Evolutionary conservation across 2,113 vertebrate species (phyloP).

Genomic region (Notothenia rossii): DNA sequence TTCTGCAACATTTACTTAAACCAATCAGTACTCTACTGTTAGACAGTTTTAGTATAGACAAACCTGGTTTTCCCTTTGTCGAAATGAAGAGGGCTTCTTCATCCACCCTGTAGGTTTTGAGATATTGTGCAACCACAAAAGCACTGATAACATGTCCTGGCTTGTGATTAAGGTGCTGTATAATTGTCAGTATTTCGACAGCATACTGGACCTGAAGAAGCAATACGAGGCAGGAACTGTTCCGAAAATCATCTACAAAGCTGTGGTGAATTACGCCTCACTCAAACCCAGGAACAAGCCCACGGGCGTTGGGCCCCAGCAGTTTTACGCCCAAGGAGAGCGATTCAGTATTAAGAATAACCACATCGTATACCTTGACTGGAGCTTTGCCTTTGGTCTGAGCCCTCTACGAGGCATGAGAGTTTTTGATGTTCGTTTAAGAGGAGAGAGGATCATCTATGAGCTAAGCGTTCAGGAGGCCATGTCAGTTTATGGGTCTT

Average conservation of each 20-base stretch:
- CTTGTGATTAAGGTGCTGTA: neutral
- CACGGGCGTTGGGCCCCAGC: neutral
- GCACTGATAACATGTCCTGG: neutral
- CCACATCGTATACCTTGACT: neutral
- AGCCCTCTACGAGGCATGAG: neutral
- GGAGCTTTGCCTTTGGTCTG: slow-evolving; percentile 8
- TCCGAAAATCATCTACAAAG: neutral
- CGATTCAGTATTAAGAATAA: slow-evolving; percentile 3
- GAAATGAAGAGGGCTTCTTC: neutral
- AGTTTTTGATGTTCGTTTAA: slow-evolving; percentile 6
- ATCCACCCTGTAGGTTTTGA: neutral
- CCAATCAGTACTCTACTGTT: neutral
- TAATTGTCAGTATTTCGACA: slow-evolving; percentile 5
- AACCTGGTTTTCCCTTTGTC: neutral
- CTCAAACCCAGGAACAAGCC: neutral
- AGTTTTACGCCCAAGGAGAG: neutral
- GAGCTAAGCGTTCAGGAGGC: slow-evolving; percentile 1
- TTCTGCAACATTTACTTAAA: neutral
- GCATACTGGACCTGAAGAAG: neutral
- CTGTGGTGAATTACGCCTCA: neutral
- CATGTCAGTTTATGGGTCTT: neutral
- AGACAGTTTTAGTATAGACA: slow-evolving; percentile 3
- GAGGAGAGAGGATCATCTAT: slow-evolving; percentile 1
- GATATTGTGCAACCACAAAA: neutral
- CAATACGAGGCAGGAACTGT: neutral